Percentiles rank a stretch among this genome's conserved stretches.
phyloP scores from a whole-genome alignment of 64 coral and sea anemone genomes.

The Acropora tenuis region DNA sequence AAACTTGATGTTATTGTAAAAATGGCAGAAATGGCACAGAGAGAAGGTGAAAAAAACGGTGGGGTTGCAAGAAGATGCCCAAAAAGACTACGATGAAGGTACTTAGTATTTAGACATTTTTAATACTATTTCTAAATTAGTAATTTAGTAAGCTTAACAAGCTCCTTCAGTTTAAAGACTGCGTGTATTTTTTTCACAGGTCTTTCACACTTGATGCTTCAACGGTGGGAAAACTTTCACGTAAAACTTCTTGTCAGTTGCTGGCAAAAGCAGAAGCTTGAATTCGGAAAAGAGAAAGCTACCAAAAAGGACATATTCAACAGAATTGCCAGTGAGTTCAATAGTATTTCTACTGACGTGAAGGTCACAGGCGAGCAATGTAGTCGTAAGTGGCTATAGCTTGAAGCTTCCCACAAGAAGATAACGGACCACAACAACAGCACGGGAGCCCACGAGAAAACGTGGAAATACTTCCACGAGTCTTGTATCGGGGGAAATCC shows the following conservation, averaged over 20 bases:
- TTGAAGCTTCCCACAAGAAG: conserved; percentile 26
- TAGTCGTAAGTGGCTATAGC: conserved; percentile 18
- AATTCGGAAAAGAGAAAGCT: conserved; percentile 40
- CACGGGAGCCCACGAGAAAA: conserved; percentile 20
- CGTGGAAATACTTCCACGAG: conserved; percentile 39
- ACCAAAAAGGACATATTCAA: conserved; percentile 58
- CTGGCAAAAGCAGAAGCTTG: conserved; percentile 34
- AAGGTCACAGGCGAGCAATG: conserved; percentile 38
- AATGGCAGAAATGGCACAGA: not conserved
- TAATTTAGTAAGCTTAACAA: not conserved
- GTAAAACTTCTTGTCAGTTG: conserved; percentile 31
- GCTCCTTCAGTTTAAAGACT: conserved; percentile 6
- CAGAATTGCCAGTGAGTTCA: conserved; percentile 51
- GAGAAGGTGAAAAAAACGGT: conserved; percentile 15
- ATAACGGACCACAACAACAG: conserved; percentile 39
- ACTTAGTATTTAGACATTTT: not conserved
- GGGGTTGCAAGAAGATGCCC: conserved; percentile 17
- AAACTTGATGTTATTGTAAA: not conserved
- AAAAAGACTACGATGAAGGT: conserved; percentile 17
- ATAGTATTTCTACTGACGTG: conserved; percentile 40
- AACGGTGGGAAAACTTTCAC: conserved; percentile 44
- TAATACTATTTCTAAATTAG: conserved; percentile 10
- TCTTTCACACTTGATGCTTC: conserved; percentile 26
- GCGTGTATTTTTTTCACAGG: conserved; percentile 7
- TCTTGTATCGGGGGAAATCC: conserved; percentile 26